Conservation (phyloP, 2,888 invertebrate species). For the Xestia xanthographa region DNA sequence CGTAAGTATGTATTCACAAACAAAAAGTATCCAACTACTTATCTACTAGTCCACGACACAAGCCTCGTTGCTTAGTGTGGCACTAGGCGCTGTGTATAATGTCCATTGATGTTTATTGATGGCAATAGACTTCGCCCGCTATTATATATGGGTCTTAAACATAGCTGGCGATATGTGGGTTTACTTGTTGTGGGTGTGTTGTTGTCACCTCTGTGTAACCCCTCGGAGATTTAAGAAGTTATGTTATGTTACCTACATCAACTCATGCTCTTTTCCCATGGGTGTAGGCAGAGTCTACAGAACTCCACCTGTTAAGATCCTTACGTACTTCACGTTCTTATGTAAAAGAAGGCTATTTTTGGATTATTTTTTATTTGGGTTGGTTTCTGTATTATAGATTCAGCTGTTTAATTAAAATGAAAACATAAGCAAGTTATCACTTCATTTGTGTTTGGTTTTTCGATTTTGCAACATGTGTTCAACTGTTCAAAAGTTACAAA, state of each 20-base stretch:
- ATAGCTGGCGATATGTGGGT: too few relatives aligned
- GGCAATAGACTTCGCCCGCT: too few relatives aligned
- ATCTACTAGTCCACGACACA: too few relatives aligned
- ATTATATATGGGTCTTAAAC: too few relatives aligned
- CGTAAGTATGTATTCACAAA: too few relatives aligned
- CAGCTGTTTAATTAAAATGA: constrained; percentile 1
- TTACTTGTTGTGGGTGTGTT: too few relatives aligned
- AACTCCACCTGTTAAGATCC: not conserved
- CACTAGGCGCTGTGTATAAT: too few relatives aligned
- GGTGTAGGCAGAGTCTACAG: not conserved
- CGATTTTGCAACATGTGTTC: not conserved
- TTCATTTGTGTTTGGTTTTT: not conserved
- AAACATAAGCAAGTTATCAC: not conserved
- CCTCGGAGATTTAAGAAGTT: too few relatives aligned
- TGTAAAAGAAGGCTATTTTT: not conserved
- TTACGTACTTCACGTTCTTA: not conserved
- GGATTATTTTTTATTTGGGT: not conserved
- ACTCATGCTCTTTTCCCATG: not conserved
- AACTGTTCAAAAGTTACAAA: not conserved
- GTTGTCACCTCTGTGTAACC: too few relatives aligned
- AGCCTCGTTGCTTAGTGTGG: too few relatives aligned
- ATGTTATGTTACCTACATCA: not conserved
- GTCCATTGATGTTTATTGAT: too few relatives aligned
- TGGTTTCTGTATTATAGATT: constrained; percentile 10
- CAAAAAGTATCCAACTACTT: too few relatives aligned